Conservation (phyloP, 2,888 invertebrate species). For the Tryphoninae sp. region DNA sequence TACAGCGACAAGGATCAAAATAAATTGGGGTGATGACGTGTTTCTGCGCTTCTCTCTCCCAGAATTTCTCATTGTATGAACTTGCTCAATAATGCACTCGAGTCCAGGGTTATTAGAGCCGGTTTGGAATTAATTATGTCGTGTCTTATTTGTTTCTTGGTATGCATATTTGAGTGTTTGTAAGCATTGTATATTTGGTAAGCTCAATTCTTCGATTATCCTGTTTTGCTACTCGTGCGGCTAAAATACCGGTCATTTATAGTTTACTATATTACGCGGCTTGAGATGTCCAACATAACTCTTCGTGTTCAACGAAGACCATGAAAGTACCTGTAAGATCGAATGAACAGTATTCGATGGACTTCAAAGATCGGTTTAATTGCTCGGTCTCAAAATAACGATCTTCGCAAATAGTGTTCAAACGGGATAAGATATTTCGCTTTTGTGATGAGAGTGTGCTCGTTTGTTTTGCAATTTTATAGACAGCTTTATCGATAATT, state of each 20-base stretch:
- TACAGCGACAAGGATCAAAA: conserved; percentile 24
- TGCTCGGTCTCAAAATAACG: no score
- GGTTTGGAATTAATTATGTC: conserved; percentile 24
- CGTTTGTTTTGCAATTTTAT: no score
- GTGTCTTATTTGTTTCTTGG: not conserved
- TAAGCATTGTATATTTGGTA: not conserved
- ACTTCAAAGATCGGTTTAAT: no score
- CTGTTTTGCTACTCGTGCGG: not conserved
- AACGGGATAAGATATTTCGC: no score
- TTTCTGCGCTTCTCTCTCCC: conserved; percentile 10
- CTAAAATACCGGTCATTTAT: not conserved
- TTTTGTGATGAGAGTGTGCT: no score
- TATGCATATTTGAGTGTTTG: not conserved
- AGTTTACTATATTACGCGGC: not conserved
- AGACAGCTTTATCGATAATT: no score
- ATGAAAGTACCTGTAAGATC: no score
- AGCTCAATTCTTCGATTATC: not conserved
- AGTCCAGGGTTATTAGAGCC: conserved; percentile 37
- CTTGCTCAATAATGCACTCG: not conserved
- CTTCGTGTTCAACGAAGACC: no score
- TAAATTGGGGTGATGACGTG: conserved; percentile 10
- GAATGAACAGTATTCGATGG: no score
- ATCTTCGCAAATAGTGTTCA: no score
- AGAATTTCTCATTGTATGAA: conserved; percentile 34
- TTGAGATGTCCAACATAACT: not conserved